A percentile compares a stretch with the other conserved stretches of the same genome.
Evolutionary conservation across 1,140 invertebrate genomes (phyloP).

Genomic region (Drosophila navojoa): DNA sequence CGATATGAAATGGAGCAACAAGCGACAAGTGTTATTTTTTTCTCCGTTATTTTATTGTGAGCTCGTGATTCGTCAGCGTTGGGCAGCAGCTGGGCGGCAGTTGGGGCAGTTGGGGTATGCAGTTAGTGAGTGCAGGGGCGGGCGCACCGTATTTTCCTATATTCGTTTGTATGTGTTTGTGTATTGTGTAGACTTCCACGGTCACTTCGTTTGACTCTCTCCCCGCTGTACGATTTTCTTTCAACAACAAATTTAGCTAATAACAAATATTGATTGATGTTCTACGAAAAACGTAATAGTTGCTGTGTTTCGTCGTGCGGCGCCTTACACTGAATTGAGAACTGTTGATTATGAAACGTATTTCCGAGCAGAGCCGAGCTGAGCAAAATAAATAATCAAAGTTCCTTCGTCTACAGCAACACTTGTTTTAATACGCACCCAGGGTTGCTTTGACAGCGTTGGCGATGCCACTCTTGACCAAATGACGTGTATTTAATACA

Average conservation of each 20-base stretch:
- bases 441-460: constrained; percentile 51
- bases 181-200: constrained; percentile 46
- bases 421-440: constrained; percentile 50
- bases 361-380: constrained; percentile 33
- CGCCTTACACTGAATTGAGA: constrained; percentile 33
- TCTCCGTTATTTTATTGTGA: background rate
- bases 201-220: constrained; percentile 32
- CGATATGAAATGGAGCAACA: constrained; percentile 10
- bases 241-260: constrained; percentile 45
- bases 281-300: constrained; percentile 34
- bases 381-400: constrained; percentile 56
- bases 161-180: constrained; percentile 14
- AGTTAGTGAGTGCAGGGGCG: background rate
- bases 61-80: constrained; percentile 35
- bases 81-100: too few relatives aligned
- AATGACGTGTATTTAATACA: constrained; percentile 56
- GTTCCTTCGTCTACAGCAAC: constrained; percentile 42
- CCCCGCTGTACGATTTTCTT: constrained; percentile 40
- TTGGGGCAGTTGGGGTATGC: background rate
- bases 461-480: constrained; percentile 48
- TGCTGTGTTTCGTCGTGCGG: constrained; percentile 32
- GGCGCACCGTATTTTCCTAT: constrained; percentile 24
- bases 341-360: constrained; percentile 76
- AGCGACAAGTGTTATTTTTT: constrained; percentile 47
- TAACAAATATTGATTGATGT: constrained; percentile 17